phyloP scores from a whole-genome alignment of 2,797 vertebrate species.

The Moxostoma hubbsi region DNA sequence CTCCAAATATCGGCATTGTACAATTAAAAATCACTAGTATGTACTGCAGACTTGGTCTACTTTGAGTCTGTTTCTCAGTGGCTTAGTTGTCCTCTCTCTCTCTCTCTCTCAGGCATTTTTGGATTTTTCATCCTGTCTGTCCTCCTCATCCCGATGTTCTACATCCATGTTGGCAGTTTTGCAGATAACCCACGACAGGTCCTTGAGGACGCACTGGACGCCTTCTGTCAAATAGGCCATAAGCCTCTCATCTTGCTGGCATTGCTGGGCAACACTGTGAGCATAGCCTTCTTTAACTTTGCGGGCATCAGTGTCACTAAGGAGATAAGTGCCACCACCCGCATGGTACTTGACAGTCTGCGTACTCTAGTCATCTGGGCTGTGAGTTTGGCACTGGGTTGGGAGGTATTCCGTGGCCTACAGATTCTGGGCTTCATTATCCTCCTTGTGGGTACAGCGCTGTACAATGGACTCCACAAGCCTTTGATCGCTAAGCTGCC shows the following conservation, averaged over 20 bases:
- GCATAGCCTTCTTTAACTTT: conserved; percentile 97
- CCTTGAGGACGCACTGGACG: conserved; percentile 88
- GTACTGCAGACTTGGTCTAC: no score
- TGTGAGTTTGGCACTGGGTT: conserved; percentile 85
- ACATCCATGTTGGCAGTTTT: conserved; percentile 82
- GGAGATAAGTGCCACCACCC: conserved; percentile 94
- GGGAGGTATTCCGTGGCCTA: conserved; percentile 88
- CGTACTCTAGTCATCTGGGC: conserved; percentile 91
- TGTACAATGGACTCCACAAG: conserved; percentile 90
- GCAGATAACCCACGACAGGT: conserved; percentile 77
- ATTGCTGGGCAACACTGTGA: conserved; percentile 88
- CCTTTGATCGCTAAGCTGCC: conserved; percentile 79
- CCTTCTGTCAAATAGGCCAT: conserved; percentile 90
- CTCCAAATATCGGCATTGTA: no score
- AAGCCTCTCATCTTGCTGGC: conserved; percentile 86
- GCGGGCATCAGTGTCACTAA: conserved; percentile 96
- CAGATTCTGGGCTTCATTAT: conserved; percentile 90
- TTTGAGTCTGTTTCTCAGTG: neutral
- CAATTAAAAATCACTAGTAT: no score
- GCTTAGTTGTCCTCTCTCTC: neutral
- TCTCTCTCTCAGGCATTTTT: conserved; percentile 81
- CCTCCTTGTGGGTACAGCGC: conserved; percentile 81
- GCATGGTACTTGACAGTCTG: conserved; percentile 96
- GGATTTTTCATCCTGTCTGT: conserved; percentile 87
- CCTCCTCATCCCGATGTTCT: conserved; percentile 92